These are phyloP conservation scores for Heliconius himera DNA, from an alignment of 1,140 invertebrate species.

Conservation along the genomic window DNA sequence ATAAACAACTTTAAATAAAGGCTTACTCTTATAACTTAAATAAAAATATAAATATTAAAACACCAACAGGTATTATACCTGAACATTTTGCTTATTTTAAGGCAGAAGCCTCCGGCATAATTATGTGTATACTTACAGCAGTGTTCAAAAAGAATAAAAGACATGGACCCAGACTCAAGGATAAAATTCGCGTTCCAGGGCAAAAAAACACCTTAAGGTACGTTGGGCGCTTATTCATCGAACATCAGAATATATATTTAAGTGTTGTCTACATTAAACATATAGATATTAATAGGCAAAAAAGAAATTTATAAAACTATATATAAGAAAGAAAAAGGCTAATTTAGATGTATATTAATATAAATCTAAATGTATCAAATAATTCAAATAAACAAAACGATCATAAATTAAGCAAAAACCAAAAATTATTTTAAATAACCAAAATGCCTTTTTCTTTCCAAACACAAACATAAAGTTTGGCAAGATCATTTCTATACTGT, in stretches of 20 bases:
- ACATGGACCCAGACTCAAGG: conserved; percentile 27
- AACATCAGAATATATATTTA: background rate
- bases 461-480: conserved; percentile 7
- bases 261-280: background rate
- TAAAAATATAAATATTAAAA: background rate
- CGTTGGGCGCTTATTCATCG: conserved; percentile 12
- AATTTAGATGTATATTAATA: background rate
- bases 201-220: conserved; percentile 17
- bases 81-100: conserved; percentile 3
- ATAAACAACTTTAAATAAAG: too few species aligned
- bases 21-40: too few species aligned
- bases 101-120: conserved; percentile 18
- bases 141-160: conserved; percentile 11
- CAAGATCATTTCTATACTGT: background rate
- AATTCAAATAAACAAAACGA: too few species aligned
- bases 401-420: background rate
- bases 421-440: background rate
- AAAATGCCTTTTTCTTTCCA: background rate
- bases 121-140: conserved; percentile 29
- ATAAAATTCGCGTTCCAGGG: conserved; percentile 24
- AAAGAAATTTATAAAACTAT: background rate
- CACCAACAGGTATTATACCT: background rate
- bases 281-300: background rate
- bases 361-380: background rate
- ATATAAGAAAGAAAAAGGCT: background rate